phyloP scores from a whole-genome alignment of 1,140 invertebrate genomes.

The Drosophila miranda region DNA sequence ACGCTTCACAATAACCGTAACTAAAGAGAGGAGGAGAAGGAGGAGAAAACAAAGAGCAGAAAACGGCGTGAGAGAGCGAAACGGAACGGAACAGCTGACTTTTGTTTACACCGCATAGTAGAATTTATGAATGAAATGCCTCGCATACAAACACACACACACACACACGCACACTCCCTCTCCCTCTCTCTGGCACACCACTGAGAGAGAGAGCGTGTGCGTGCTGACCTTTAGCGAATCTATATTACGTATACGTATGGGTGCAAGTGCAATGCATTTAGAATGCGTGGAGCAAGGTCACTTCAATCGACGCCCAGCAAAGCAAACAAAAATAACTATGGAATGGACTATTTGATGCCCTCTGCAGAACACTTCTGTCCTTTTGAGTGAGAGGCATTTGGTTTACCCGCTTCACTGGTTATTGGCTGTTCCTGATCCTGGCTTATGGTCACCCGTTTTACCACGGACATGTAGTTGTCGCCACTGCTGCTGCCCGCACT shows the following conservation, averaged over 20 bases:
- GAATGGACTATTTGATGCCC: conserved; percentile 9
- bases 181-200: not conserved
- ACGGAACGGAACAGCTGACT: conserved; percentile 57
- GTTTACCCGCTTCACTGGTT: conserved; percentile 50
- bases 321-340: conserved; percentile 35
- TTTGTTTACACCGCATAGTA: conserved; percentile 64
- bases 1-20: conserved; percentile 75
- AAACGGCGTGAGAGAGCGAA: conserved; percentile 30
- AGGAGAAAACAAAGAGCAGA: conserved; percentile 27
- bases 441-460: conserved; percentile 78
- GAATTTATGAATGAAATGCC: conserved; percentile 71
- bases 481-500: conserved; percentile 76
- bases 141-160: conserved; percentile 32
- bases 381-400: not conserved
- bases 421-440: conserved; percentile 13
- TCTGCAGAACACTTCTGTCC: not conserved
- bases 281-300: conserved; percentile 76
- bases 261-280: conserved; percentile 64
- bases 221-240: conserved; percentile 74
- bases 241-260: conserved; percentile 70
- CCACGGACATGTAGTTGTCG: conserved; percentile 81
- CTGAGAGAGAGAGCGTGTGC: conserved; percentile 41
- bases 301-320: conserved; percentile 38
- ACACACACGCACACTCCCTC: conserved; percentile 12
- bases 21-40: conserved; percentile 23